Evolutionary conservation across 1,140 invertebrate species (phyloP).

Genomic region (Heliconius congener): DNA sequence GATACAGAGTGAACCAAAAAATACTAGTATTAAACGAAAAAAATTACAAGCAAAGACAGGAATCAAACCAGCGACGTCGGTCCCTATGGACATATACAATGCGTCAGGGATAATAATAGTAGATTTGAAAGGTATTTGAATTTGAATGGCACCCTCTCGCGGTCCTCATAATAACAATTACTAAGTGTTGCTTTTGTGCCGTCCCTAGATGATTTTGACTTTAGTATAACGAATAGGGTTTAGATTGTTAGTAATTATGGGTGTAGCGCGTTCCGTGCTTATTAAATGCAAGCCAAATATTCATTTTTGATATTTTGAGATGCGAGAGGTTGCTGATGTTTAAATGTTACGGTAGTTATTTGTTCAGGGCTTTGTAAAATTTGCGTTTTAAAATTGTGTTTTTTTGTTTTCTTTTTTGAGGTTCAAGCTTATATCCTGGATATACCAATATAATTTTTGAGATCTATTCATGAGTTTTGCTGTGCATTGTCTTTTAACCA

Average conservation of each 20-base stretch:
- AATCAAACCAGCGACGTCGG: slow-evolving; percentile 57
- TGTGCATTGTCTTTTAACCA: no score
- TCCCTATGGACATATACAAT: slow-evolving; percentile 76
- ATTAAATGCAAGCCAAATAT: slow-evolving; percentile 32
- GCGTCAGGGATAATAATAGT: slow-evolving; percentile 76
- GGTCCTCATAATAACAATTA: slow-evolving; percentile 78
- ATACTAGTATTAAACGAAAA: not conserved
- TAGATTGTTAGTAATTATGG: slow-evolving; percentile 69
- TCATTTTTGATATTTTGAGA: slow-evolving; percentile 20
- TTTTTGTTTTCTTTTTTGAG: no score
- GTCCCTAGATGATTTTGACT: slow-evolving; percentile 74
- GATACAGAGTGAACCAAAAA: not conserved
- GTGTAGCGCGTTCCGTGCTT: slow-evolving; percentile 38
- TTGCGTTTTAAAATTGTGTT: no score
- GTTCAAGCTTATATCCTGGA: no score
- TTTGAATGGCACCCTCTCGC: slow-evolving; percentile 78
- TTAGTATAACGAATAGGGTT: slow-evolving; percentile 69
- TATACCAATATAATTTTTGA: no score
- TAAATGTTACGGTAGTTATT: not conserved
- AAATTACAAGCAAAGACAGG: not conserved
- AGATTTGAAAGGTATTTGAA: slow-evolving; percentile 80
- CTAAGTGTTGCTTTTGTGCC: slow-evolving; percentile 74
- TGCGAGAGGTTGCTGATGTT: not conserved
- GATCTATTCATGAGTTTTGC: no score
- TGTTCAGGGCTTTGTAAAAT: no score